These are phyloP conservation scores for Tautogolabrus adspersus DNA, from an alignment of 2,113 vertebrate genomes.

Conservation along the genomic window DNA sequence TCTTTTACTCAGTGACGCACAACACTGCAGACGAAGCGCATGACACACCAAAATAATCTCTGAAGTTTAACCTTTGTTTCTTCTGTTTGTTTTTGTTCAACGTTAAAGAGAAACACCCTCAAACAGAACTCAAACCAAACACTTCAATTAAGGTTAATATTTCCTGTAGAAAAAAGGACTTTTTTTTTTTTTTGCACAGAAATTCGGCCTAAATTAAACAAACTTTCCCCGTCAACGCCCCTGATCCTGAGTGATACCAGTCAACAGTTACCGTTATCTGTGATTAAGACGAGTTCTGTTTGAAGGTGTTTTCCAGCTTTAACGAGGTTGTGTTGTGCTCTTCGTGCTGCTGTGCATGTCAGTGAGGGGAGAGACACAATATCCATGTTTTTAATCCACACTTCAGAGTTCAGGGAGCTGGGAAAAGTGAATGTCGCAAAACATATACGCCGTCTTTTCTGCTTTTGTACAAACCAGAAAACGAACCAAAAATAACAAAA, in stretches of 20 bases:
- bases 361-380: slow-evolving; percentile 47
- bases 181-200: too few species aligned
- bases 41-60: not conserved
- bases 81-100: not conserved
- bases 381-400: slow-evolving; percentile 5
- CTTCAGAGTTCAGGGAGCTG: slow-evolving; percentile 26
- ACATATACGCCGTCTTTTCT: too few species aligned
- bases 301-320: not conserved
- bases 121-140: not conserved
- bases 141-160: too few species aligned
- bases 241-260: too few species aligned
- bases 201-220: too few species aligned
- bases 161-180: too few species aligned
- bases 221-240: too few species aligned
- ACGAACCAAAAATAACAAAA: too few species aligned
- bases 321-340: slow-evolving; percentile 31
- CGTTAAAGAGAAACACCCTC: not conserved
- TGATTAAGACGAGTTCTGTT: not conserved
- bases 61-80: not conserved
- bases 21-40: slow-evolving; percentile 35
- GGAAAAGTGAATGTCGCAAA: slow-evolving; percentile 43
- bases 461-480: too few species aligned
- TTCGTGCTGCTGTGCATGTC: slow-evolving; percentile 50
- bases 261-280: too few species aligned
- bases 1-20: slow-evolving; percentile 56